Percentiles rank a stretch among this genome's conserved stretches.
These are phyloP conservation scores for Drosophila affinis DNA, from an alignment of 2,888 invertebrate genomes.

Conservation along the genomic window DNA sequence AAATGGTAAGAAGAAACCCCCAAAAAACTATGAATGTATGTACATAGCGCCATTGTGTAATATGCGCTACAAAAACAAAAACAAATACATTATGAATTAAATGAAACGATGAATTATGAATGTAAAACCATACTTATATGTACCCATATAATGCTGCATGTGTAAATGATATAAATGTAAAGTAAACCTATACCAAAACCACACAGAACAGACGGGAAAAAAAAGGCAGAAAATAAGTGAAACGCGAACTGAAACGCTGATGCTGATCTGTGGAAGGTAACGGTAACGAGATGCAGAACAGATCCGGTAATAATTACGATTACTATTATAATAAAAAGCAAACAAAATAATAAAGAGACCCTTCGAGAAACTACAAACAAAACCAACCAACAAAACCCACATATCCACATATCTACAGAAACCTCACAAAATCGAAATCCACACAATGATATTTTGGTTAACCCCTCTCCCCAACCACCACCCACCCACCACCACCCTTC, in stretches of 20 bases:
- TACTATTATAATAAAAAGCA: conserved; percentile 67
- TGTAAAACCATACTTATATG: conserved; percentile 36
- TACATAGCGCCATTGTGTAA: conserved; percentile 67
- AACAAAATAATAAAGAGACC: conserved; percentile 68
- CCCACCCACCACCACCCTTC: neutral
- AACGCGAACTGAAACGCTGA: neutral
- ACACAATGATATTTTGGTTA: neutral
- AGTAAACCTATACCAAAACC: conserved; percentile 13
- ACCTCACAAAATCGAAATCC: neutral
- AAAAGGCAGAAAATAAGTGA: conserved; percentile 31
- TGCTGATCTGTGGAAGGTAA: conserved; percentile 19
- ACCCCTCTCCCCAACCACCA: neutral
- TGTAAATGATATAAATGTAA: conserved; percentile 70
- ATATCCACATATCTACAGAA: neutral
- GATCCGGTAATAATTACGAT: conserved; percentile 58
- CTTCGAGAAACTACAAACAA: conserved; percentile 34
- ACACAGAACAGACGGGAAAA: conserved; percentile 16
- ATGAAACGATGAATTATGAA: conserved; percentile 37
- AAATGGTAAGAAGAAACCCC: conserved; percentile 23
- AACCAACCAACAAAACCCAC: neutral
- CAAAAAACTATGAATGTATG: conserved; percentile 44
- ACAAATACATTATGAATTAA: conserved; percentile 27
- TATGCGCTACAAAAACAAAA: conserved; percentile 64
- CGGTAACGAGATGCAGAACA: conserved; percentile 51
- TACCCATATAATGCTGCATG: conserved; percentile 49